Conservation (phyloP, 2,797 vertebrate species). For the Sebastes jordani region DNA sequence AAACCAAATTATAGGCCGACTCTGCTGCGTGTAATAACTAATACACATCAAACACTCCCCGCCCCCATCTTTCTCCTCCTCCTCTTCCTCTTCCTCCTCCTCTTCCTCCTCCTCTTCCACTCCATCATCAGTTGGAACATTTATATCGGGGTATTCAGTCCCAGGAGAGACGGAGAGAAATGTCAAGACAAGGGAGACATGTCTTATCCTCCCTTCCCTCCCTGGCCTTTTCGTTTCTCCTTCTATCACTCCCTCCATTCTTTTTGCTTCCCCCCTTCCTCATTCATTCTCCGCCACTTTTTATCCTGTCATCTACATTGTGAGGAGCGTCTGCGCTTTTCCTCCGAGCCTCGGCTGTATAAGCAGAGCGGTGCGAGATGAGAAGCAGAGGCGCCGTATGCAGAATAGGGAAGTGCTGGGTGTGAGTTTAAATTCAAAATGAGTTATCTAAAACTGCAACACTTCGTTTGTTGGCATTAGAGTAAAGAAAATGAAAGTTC, state of each 20-base stretch:
- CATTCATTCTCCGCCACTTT: constrained; percentile 41
- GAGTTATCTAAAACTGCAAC: neutral
- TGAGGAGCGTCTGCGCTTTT: constrained; percentile 31
- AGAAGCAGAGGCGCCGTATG: constrained; percentile 18
- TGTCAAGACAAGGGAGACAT: constrained; percentile 67
- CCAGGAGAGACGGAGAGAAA: constrained; percentile 67
- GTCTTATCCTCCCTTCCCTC: constrained; percentile 61
- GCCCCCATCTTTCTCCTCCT: neutral
- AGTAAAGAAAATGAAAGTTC: neutral
- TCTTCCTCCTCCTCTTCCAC: constrained; percentile 24
- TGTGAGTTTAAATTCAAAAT: constrained; percentile 31
- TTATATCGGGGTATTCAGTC: constrained; percentile 59
- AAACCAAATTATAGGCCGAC: constrained; percentile 58
- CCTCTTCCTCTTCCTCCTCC: constrained; percentile 11
- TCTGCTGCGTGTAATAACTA: constrained; percentile 50
- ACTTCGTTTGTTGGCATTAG: neutral
- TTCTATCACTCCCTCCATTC: constrained; percentile 52
- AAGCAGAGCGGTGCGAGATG: constrained; percentile 35
- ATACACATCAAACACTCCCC: constrained; percentile 31
- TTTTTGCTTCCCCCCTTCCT: constrained; percentile 10
- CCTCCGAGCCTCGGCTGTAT: constrained; percentile 41
- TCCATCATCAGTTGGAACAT: constrained; percentile 56
- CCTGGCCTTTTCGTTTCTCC: constrained; percentile 53
- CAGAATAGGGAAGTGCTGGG: constrained; percentile 23
- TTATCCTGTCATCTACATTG: constrained; percentile 74